These are phyloP conservation scores for Sturnira hondurensis DNA, from an alignment of 2,113 vertebrate genomes.

Conservation along the genomic window DNA sequence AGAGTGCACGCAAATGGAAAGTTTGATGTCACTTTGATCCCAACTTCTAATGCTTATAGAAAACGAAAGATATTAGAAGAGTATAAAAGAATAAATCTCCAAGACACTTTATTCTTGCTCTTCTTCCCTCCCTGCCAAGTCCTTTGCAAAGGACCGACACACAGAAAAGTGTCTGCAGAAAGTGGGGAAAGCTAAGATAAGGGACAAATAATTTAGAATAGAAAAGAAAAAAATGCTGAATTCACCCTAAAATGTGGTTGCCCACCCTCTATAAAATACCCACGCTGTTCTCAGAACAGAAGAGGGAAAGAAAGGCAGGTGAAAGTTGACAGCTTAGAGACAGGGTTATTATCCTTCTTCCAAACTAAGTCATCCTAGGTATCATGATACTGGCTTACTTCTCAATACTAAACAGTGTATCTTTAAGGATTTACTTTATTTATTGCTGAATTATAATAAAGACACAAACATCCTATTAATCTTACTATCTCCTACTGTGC, in stretches of 20 bases:
- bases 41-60: neutral
- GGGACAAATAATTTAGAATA: neutral
- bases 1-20: neutral
- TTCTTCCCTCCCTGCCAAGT: neutral
- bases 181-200: neutral
- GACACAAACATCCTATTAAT: neutral
- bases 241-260: neutral
- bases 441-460: neutral
- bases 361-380: neutral
- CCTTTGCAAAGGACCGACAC: neutral
- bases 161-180: neutral
- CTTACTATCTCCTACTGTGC: neutral
- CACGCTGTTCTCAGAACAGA: neutral
- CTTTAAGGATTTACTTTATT: neutral
- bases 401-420: neutral
- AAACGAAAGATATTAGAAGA: neutral
- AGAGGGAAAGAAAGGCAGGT: neutral
- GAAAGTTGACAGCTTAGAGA: neutral
- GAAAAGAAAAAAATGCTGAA: neutral
- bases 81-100: neutral
- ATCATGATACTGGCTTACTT: neutral
- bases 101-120: neutral
- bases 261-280: neutral
- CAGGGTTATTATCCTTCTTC: neutral
- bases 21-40: neutral